Conservation (phyloP, 1,140 invertebrate species). For the Diabrotica undecimpunctata region DNA sequence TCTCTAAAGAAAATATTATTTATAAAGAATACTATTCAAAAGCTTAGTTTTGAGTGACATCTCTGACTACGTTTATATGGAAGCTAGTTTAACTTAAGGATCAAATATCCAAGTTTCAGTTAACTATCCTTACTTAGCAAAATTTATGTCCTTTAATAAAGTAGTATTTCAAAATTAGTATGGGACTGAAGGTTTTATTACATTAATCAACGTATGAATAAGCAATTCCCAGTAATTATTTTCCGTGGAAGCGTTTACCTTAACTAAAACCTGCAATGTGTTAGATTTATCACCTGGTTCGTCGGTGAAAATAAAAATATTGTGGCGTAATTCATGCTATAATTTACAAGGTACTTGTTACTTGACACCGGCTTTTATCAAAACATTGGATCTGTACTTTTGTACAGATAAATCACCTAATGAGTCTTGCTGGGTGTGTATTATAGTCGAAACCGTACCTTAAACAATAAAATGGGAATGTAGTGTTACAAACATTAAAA, state of each 20-base stretch:
- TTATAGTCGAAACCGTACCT: too few species aligned
- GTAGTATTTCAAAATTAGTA: constrained; percentile 3
- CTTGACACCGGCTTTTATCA: not conserved
- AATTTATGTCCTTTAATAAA: not conserved
- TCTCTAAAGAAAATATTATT: too few species aligned
- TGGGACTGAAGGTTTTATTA: not conserved
- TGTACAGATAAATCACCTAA: too few species aligned
- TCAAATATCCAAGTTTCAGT: too few species aligned
- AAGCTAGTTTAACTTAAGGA: too few species aligned
- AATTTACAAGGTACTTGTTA: not conserved
- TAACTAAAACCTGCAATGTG: not conserved
- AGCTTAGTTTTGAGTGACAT: too few species aligned
- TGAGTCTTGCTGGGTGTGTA: too few species aligned
- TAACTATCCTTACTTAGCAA: too few species aligned
- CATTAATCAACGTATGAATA: constrained; percentile 1
- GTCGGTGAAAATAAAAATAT: not conserved
- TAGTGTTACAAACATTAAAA: too few species aligned
- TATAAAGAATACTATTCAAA: too few species aligned
- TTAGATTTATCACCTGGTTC: not conserved
- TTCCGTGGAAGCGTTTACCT: not conserved
- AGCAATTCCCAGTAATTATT: constrained; percentile 2
- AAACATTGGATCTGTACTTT: constrained; percentile 1
- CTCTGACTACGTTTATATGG: too few species aligned
- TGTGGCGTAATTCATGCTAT: not conserved
- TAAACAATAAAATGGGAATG: too few species aligned